These are phyloP conservation scores for Solen grandis DNA, from an alignment of 1,140 invertebrate genomes.

Conservation along the genomic window DNA sequence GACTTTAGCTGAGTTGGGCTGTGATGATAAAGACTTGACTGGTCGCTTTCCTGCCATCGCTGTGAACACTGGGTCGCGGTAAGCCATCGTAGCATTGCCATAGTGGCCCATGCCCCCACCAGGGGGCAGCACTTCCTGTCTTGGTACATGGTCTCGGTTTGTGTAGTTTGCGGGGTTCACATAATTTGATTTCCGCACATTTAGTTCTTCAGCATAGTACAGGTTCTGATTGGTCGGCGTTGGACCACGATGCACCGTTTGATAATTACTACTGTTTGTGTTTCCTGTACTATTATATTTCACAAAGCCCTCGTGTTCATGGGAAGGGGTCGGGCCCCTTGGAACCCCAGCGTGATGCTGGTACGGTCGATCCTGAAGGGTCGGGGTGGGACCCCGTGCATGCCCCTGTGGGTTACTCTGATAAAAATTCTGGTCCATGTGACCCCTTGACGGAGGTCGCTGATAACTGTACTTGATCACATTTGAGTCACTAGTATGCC, in stretches of 20 bases:
- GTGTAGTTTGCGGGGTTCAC: conserved; percentile 23
- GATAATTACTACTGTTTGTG: neutral
- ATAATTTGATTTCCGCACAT: neutral
- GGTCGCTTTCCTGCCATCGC: conserved; percentile 50
- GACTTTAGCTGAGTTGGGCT: conserved; percentile 54
- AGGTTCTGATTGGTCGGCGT: conserved; percentile 26
- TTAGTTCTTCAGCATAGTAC: conserved; percentile 32
- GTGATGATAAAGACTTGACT: conserved; percentile 48
- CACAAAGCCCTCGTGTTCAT: conserved; percentile 5
- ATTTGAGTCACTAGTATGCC: conserved; percentile 42
- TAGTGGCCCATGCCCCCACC: conserved; percentile 27
- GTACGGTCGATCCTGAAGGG: neutral
- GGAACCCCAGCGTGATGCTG: neutral
- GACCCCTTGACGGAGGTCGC: conserved; percentile 40
- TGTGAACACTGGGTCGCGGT: conserved; percentile 52
- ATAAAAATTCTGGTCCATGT: too few relatives aligned
- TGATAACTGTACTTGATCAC: conserved; percentile 38
- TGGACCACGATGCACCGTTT: neutral
- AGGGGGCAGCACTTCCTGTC: conserved; percentile 41
- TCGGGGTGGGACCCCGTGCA: neutral
- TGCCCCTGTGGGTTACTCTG: too few relatives aligned
- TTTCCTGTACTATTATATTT: neutral
- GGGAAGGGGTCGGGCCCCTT: conserved; percentile 26
- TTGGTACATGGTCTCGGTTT: conserved; percentile 31
- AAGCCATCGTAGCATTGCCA: conserved; percentile 43